Percentiles rank a stretch among this genome's conserved stretches.
phyloP scores from a whole-genome alignment of 2,888 invertebrate genomes.

The Orchesella flavescens region DNA sequence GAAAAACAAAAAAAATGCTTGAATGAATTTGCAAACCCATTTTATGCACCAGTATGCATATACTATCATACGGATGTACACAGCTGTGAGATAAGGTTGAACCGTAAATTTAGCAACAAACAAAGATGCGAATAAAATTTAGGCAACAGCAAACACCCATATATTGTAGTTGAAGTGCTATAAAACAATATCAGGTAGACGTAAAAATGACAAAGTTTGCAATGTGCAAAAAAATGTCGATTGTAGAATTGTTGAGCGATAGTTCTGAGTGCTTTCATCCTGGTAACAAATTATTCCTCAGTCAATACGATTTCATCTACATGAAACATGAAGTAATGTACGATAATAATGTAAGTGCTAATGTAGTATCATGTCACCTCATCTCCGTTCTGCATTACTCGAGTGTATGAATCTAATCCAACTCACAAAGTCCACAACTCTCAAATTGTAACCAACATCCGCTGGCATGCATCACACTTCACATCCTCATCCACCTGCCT shows the following conservation, averaged over 20 bases:
- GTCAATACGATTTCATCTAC: too few species aligned
- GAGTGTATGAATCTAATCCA: neutral
- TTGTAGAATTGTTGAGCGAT: too few species aligned
- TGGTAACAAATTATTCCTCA: too few species aligned
- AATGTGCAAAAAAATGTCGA: too few species aligned
- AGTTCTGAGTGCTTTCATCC: too few species aligned
- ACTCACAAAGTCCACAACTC: neutral
- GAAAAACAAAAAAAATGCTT: neutral
- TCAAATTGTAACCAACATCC: neutral
- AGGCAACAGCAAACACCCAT: neutral
- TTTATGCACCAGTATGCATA: neutral
- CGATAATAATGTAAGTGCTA: neutral
- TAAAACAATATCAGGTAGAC: too few species aligned
- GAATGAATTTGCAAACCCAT: slow-evolving; percentile 11
- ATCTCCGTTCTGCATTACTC: neutral
- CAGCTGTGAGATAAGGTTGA: neutral
- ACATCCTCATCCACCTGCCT: slow-evolving; percentile 51
- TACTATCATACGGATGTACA: neutral
- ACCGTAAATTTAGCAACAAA: neutral
- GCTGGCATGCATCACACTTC: slow-evolving; percentile 26
- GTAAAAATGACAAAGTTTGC: too few species aligned
- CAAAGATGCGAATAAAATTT: neutral
- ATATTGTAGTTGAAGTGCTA: too few species aligned
- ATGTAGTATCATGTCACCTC: neutral
- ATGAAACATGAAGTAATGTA: too few species aligned